phyloP scores from a whole-genome alignment of 2,113 vertebrate species.

The Crypturellus undulatus region DNA sequence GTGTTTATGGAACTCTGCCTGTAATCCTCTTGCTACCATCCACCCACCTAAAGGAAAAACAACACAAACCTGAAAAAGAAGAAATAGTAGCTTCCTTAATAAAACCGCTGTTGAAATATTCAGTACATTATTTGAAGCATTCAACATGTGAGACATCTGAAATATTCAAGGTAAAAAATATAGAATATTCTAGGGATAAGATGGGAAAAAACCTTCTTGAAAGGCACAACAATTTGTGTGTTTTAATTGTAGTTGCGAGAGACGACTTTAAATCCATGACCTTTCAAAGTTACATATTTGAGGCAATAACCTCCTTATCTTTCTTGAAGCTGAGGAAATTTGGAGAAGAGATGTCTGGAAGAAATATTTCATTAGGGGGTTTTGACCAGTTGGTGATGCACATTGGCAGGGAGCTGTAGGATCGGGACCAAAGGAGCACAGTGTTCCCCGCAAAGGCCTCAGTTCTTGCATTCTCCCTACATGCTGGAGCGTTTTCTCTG shows the following conservation, averaged over 20 bases:
- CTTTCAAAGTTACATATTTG: neutral
- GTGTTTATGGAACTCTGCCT: neutral
- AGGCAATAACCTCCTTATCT: neutral
- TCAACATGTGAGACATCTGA: neutral
- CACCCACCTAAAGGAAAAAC: neutral
- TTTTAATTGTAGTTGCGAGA: neutral
- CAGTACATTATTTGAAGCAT: neutral
- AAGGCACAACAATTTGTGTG: neutral
- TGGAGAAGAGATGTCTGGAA: neutral
- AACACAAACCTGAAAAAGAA: neutral
- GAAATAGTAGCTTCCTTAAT: neutral
- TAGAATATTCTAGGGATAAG: neutral
- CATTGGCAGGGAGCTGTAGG: rapidly evolving
- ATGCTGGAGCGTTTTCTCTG: neutral
- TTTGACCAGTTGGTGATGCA: neutral
- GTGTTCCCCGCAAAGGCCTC: neutral
- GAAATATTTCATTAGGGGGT: neutral
- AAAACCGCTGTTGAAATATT: neutral
- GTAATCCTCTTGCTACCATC: no score
- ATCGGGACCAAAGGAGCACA: neutral
- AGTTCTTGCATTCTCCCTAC: neutral
- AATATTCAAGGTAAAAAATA: neutral
- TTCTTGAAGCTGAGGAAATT: neutral
- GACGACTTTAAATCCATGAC: neutral
- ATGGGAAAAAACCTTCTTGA: neutral